Conservation (phyloP, 2,113 vertebrate genomes). For the Ammospiza nelsoni region DNA sequence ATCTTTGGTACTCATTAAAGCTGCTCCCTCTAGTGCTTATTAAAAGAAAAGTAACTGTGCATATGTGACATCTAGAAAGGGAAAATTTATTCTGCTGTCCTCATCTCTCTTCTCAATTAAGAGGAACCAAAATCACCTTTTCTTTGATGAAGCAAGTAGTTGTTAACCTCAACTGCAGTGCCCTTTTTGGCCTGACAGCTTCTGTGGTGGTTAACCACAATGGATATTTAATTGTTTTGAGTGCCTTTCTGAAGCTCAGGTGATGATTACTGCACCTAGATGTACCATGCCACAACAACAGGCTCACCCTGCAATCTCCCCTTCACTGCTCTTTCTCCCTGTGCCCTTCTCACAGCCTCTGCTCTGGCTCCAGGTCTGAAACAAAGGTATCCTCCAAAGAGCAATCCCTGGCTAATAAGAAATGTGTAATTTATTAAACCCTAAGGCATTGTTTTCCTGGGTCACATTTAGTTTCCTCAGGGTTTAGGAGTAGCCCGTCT, state of each 20-base stretch:
- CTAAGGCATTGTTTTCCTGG: background rate
- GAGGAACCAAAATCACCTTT: background rate
- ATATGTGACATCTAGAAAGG: background rate
- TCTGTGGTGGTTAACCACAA: background rate
- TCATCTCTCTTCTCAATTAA: background rate
- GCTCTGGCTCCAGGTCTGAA: background rate
- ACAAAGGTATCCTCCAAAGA: background rate
- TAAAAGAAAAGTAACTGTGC: background rate
- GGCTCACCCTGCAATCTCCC: background rate
- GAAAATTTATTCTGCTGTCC: background rate
- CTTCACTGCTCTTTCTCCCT: background rate
- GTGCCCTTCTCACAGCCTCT: background rate
- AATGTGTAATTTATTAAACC: background rate
- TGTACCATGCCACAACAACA: fast-evolving
- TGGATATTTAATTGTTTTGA: background rate
- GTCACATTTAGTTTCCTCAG: background rate
- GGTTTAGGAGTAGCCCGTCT: background rate
- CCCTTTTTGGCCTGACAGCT: background rate
- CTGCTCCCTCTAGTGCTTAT: background rate
- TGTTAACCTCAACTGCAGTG: background rate
- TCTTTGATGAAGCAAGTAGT: background rate
- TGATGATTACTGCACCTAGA: background rate
- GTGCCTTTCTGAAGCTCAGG: background rate
- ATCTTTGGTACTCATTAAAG: background rate
- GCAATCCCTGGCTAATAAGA: background rate